phyloP scores from a whole-genome alignment of 2,888 invertebrate species.

The Caenorhabditis drosophilae region DNA sequence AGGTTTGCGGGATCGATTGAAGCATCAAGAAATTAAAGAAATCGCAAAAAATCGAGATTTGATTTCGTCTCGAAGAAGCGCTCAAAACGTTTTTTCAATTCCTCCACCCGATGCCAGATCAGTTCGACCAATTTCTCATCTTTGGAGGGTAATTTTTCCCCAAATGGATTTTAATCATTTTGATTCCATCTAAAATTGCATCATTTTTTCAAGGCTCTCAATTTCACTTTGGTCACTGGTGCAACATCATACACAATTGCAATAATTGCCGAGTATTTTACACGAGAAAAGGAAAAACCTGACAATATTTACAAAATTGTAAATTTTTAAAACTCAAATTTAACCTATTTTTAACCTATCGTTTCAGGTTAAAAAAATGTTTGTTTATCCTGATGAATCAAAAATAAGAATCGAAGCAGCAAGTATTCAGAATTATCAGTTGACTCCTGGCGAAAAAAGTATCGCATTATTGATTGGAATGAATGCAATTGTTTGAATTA shows the following conservation, averaged over 20 bases:
- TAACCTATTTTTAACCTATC: too few relatives aligned
- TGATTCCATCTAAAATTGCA: neutral
- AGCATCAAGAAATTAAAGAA: slow-evolving; percentile 41
- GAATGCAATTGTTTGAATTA: slow-evolving; percentile 32
- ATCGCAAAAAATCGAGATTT: slow-evolving; percentile 24
- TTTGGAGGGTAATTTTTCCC: slow-evolving; percentile 16
- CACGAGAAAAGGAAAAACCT: slow-evolving; percentile 12
- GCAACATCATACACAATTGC: slow-evolving; percentile 25
- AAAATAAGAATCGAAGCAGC: slow-evolving; percentile 25
- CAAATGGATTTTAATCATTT: too few relatives aligned
- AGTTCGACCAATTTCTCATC: slow-evolving; percentile 17
- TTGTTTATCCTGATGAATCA: slow-evolving; percentile 4
- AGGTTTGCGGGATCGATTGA: slow-evolving; percentile 34
- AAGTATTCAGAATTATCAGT: slow-evolving; percentile 2
- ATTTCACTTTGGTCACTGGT: slow-evolving; percentile 25
- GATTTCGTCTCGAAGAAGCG: too few relatives aligned
- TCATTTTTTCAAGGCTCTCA: slow-evolving; percentile 16
- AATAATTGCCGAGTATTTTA: slow-evolving; percentile 9
- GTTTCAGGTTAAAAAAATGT: slow-evolving; percentile 27
- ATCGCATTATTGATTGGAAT: slow-evolving; percentile 28
- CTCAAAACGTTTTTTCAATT: too few relatives aligned
- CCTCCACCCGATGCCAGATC: too few relatives aligned
- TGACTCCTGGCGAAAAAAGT: slow-evolving; percentile 49
- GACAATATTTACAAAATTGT: slow-evolving; percentile 21
- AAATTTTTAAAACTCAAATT: too few relatives aligned